These are phyloP conservation scores for Channa argus DNA, from an alignment of 2,113 vertebrate genomes.

Conservation along the genomic window DNA sequence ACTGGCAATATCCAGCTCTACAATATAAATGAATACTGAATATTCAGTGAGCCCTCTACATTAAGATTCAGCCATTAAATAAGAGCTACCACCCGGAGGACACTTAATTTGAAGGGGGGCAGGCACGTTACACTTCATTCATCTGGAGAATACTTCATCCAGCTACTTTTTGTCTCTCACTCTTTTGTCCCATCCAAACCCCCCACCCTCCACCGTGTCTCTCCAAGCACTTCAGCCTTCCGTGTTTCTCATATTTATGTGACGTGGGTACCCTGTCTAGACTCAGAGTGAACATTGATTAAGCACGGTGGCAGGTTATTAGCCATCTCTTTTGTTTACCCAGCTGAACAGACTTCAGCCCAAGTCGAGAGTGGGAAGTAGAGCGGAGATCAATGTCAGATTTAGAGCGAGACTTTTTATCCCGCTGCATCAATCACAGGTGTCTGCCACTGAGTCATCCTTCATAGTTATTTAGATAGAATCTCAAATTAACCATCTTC, in stretches of 20 bases:
- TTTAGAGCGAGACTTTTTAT: constrained; percentile 33
- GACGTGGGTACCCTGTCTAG: constrained; percentile 17
- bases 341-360: constrained; percentile 22
- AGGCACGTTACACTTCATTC: constrained; percentile 21
- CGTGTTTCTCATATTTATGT: constrained; percentile 32
- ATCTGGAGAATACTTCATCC: constrained; percentile 17
- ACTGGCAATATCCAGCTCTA: not conserved
- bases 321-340: constrained; percentile 60
- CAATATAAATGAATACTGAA: not conserved
- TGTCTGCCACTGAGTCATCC: constrained; percentile 42
- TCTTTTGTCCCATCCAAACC: not conserved
- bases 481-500: constrained; percentile 40
- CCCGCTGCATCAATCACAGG: constrained; percentile 44
- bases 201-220: not conserved
- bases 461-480: constrained; percentile 53
- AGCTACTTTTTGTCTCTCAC: constrained; percentile 1
- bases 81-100: not conserved
- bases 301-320: constrained; percentile 46
- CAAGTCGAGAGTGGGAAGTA: constrained; percentile 20
- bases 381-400: constrained; percentile 61
- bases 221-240: constrained; percentile 8
- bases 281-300: constrained; percentile 54
- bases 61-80: not conserved
- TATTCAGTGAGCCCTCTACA: not conserved
- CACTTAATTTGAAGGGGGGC: not conserved